phyloP scores from a whole-genome alignment of 2,888 invertebrate species.

The Trilocha varians region DNA sequence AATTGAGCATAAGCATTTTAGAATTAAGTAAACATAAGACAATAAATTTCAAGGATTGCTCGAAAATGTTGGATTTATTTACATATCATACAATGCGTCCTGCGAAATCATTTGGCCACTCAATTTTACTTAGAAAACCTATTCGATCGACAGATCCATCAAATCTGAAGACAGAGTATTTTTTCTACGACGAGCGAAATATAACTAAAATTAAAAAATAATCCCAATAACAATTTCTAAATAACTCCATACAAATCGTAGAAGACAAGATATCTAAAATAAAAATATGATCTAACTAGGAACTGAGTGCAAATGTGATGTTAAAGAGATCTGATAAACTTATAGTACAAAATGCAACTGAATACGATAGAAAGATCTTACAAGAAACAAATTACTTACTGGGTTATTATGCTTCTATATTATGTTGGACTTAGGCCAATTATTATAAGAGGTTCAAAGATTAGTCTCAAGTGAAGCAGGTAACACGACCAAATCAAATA shows the following conservation, averaged over 20 bases:
- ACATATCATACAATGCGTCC: slow-evolving; percentile 59
- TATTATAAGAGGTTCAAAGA: background rate
- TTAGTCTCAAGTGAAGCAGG: background rate
- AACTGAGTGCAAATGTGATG: slow-evolving; percentile 66
- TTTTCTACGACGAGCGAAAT: slow-evolving; percentile 32
- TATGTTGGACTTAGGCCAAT: background rate
- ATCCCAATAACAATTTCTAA: too few species aligned
- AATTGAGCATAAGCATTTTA: slow-evolving; percentile 70
- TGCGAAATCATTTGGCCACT: slow-evolving; percentile 57
- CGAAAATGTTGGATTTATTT: slow-evolving; percentile 56
- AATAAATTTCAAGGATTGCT: slow-evolving; percentile 44
- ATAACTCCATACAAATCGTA: too few species aligned
- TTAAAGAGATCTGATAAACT: slow-evolving; percentile 56
- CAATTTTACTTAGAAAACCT: slow-evolving; percentile 44
- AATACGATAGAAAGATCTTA: slow-evolving; percentile 25
- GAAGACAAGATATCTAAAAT: slow-evolving; percentile 27
- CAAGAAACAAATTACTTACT: background rate
- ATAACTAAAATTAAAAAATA: too few species aligned
- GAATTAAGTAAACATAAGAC: slow-evolving; percentile 44
- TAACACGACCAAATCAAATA: background rate
- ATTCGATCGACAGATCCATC: slow-evolving; percentile 31
- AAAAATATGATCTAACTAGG: slow-evolving; percentile 65
- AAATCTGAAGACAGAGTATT: slow-evolving; percentile 45
- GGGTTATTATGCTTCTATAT: background rate
- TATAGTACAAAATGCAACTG: slow-evolving; percentile 62